Evolutionary conservation across 2,888 invertebrate genomes (phyloP), one percentile per base, ranked within the genome.

Genomic region (Archips crataeganus): DNA sequence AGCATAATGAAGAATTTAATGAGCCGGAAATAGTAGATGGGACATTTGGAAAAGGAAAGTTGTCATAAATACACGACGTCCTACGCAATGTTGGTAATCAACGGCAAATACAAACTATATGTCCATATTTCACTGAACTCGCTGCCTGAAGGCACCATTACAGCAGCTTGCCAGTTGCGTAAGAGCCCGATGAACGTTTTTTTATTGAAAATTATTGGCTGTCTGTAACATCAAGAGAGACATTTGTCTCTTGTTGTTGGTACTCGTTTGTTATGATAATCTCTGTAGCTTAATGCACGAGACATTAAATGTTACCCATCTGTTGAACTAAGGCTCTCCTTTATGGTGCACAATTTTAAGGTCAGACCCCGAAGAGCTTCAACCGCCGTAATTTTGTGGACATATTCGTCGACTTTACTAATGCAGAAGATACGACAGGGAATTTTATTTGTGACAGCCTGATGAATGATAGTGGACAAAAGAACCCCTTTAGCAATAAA

Each of bases 31-130:
- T 60, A 54, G 73, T 60, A 64, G 65, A 70, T 74, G 74, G 73
- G 74, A 74, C 70, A 69, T 74, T 74, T 70, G 74, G 63, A 68
- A 70, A 70, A 65, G 54, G 74, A 74, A 74, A 74, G 74, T 65
- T 65, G 74, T 65, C 74, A 74, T 74, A 74, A 74, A 42, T 32
- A 66, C 13, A 47, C 54, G 11, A 36, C 65, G 39, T 69, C 68
- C 73, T 64, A 59, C 63, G 64, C 59, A 73, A 73, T 54, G 45
- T 32, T 13, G 63, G 63, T 69, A 69, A 73, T 69, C 42, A 64
- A 62, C 45, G 6, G 39, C 39, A 11, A 45, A 45, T 62, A 15
- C 39, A 3, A 42, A 63, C 42, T 45, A 57, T 32, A 2, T 57
- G 57, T 11, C 57, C 57, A 57, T 57, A 57, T 57, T 57, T 57